phyloP scores from a whole-genome alignment of 2,888 invertebrate species.

The Chorisops tibialis region DNA sequence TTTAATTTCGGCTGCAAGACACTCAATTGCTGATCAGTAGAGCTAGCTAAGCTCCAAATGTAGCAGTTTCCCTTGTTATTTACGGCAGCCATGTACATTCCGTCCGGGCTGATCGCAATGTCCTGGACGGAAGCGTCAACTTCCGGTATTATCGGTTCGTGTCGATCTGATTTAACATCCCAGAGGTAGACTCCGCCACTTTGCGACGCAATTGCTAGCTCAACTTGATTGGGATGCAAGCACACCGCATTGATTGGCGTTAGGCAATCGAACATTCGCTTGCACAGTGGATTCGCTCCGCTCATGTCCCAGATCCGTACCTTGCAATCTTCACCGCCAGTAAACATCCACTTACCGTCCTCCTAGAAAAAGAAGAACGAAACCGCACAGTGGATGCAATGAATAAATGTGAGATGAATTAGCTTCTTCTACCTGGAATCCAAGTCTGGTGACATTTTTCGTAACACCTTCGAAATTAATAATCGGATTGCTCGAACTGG shows the following conservation, averaged over 20 bases:
- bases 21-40: slow-evolving; percentile 62
- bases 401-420: background rate
- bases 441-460: slow-evolving; percentile 85
- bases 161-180: slow-evolving; percentile 86
- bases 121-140: slow-evolving; percentile 88
- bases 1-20: slow-evolving; percentile 70
- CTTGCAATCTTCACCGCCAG: slow-evolving; percentile 90
- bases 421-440: slow-evolving; percentile 62
- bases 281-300: slow-evolving; percentile 77
- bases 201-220: slow-evolving; percentile 94
- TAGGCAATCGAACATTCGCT: slow-evolving; percentile 84
- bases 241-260: slow-evolving; percentile 91
- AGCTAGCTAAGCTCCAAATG: slow-evolving; percentile 75
- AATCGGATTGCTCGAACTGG: slow-evolving; percentile 83
- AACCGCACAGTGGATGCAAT: background rate
- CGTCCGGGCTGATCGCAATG: slow-evolving; percentile 82
- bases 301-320: slow-evolving; percentile 94
- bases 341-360: slow-evolving; percentile 84
- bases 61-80: slow-evolving; percentile 93
- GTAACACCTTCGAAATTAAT: slow-evolving; percentile 88
- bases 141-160: slow-evolving; percentile 85
- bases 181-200: slow-evolving; percentile 92
- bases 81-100: slow-evolving; percentile 87
- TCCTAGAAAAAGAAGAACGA: slow-evolving; percentile 35
- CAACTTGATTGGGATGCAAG: slow-evolving; percentile 94